Evolutionary conservation across 2,888 invertebrate species (phyloP).

Genomic region (Acrobasis suavella): DNA sequence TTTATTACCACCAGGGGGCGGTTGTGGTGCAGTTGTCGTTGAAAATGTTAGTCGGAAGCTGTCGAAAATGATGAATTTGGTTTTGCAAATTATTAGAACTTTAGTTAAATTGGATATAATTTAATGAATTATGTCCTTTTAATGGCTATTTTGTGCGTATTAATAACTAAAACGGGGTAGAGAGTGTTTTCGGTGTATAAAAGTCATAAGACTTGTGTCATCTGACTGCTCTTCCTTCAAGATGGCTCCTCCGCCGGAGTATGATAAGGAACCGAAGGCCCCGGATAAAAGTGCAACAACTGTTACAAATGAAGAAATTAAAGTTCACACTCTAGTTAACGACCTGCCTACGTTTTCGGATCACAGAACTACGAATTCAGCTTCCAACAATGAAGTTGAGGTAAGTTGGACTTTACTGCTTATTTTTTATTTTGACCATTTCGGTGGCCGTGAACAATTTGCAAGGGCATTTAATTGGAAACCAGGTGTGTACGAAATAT

Average conservation of each 20-base stretch:
- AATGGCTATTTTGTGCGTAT: constrained; percentile 62
- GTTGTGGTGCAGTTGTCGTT: constrained; percentile 54
- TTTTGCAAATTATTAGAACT: constrained; percentile 70
- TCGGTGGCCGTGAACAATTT: constrained; percentile 27
- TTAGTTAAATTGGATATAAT: constrained; percentile 62
- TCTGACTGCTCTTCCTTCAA: constrained; percentile 84
- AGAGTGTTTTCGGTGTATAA: constrained; percentile 70
- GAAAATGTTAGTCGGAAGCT: constrained; percentile 74
- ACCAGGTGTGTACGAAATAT: not conserved
- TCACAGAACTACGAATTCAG: constrained; percentile 59
- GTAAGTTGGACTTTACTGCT: constrained; percentile 69
- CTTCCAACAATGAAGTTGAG: constrained; percentile 65
- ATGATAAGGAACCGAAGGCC: constrained; percentile 89
- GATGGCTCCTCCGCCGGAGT: constrained; percentile 91
- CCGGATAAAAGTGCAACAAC: constrained; percentile 84
- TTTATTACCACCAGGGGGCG: constrained; percentile 47
- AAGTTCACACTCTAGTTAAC: constrained; percentile 66
- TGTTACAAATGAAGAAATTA: constrained; percentile 73
- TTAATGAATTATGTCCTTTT: constrained; percentile 62
- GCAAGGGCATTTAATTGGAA: constrained; percentile 10
- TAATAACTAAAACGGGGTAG: constrained; percentile 52
- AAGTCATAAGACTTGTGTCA: constrained; percentile 82
- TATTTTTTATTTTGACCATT: constrained; percentile 50
- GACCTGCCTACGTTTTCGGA: constrained; percentile 71
- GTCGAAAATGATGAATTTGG: constrained; percentile 75